phyloP scores from a whole-genome alignment of 2,113 vertebrate genomes.

The Athene noctua region DNA sequence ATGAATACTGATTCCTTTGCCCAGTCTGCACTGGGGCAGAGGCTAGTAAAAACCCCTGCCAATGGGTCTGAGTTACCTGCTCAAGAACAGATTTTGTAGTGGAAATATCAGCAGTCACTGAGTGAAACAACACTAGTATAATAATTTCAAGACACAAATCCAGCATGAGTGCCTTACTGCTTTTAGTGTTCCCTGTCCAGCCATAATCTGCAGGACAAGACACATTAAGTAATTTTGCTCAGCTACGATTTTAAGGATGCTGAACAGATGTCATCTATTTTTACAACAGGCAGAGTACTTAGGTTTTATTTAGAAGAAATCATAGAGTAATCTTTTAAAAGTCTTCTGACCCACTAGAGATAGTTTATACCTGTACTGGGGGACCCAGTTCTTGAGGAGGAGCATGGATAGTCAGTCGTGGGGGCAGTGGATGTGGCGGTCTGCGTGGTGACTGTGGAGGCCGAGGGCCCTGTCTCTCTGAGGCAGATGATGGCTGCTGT shows the following conservation, averaged over 20 bases:
- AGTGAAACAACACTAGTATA: neutral
- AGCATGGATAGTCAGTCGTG: slow-evolving; percentile 89
- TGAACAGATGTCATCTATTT: neutral
- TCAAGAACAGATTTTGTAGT: neutral
- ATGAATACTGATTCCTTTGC: neutral
- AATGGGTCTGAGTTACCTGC: neutral
- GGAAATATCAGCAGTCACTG: neutral
- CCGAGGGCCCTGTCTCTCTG: slow-evolving; percentile 80
- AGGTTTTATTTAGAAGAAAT: neutral
- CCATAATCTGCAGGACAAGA: neutral
- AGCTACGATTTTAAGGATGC: neutral
- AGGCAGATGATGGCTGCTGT: slow-evolving; percentile 84
- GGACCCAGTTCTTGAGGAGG: slow-evolving; percentile 88
- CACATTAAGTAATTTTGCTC: neutral
- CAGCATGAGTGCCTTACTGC: neutral
- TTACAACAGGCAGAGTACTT: neutral
- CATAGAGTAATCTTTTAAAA: accelerated
- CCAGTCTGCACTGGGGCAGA: neutral
- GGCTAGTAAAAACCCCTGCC: neutral
- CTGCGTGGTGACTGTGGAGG: slow-evolving; percentile 88
- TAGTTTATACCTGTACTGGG: slow-evolving; percentile 79
- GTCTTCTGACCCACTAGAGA: neutral
- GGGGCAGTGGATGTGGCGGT: slow-evolving; percentile 84
- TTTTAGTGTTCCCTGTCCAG: neutral
- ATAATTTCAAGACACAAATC: neutral